Conservation (phyloP, 2,113 vertebrate genomes). For the Seriola dumerili region DNA sequence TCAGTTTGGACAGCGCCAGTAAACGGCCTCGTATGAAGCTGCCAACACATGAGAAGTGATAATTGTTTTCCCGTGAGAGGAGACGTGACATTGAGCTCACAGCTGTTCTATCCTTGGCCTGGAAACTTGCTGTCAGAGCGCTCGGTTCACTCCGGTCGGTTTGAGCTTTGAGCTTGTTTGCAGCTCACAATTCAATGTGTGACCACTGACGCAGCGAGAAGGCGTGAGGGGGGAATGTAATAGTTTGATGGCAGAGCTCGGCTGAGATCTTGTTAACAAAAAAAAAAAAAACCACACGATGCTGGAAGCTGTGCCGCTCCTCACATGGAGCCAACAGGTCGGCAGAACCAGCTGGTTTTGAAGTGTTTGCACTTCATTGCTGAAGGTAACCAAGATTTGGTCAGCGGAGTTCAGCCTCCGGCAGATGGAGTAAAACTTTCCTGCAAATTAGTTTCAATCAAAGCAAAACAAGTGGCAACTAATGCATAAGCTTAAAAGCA, state of each 20-base stretch:
- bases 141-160: background rate
- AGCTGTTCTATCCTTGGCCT: background rate
- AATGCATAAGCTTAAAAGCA: no score
- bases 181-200: constrained; percentile 15
- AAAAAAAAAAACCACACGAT: background rate
- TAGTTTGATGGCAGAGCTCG: background rate
- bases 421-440: background rate
- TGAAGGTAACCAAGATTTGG: background rate
- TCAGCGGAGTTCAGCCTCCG: background rate
- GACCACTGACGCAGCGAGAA: background rate
- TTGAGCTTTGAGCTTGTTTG: background rate
- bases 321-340: background rate
- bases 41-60: constrained; percentile 8
- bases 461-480: no score
- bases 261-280: background rate
- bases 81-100: constrained; percentile 9
- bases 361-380: background rate
- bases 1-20: background rate
- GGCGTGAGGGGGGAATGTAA: background rate
- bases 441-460: background rate
- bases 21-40: background rate
- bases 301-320: background rate
- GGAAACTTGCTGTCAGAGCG: background rate
- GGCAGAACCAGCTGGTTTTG: background rate
- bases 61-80: background rate